phyloP scores from a whole-genome alignment of 2,888 invertebrate species.

The Drosophila neoperkinsi region DNA sequence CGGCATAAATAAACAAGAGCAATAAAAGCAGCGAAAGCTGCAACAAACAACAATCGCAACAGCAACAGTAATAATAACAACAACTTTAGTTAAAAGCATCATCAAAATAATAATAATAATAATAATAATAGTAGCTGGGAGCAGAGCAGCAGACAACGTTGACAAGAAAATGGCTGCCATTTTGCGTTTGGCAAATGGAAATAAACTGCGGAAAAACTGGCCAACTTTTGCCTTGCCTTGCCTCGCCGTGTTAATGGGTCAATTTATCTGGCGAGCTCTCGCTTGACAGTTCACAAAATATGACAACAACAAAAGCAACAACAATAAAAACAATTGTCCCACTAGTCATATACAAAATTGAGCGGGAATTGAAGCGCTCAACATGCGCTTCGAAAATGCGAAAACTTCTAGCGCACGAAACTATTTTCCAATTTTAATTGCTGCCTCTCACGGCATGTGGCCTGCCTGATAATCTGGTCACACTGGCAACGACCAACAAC shows the following conservation, averaged over 20 bases:
- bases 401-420: conserved; percentile 57
- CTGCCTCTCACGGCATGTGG: conserved; percentile 50
- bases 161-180: conserved; percentile 46
- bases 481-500: conserved; percentile 12
- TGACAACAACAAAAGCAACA: conserved; percentile 42
- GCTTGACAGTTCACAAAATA: conserved; percentile 69
- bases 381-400: conserved; percentile 43
- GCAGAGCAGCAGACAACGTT: conserved; percentile 24
- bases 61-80: conserved; percentile 33
- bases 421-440: conserved; percentile 73
- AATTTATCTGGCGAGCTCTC: conserved; percentile 66
- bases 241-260: conserved; percentile 69
- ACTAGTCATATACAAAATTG: conserved; percentile 25
- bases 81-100: conserved; percentile 17
- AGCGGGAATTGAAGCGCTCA: conserved; percentile 32
- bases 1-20: conserved; percentile 51
- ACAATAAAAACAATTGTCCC: conserved; percentile 12
- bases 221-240: conserved; percentile 60
- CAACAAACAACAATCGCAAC: conserved; percentile 6
- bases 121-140: conserved; percentile 12
- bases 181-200: conserved; percentile 56
- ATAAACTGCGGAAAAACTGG: conserved; percentile 47
- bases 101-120: conserved; percentile 31
- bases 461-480: conserved; percentile 23
- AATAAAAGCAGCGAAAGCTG: conserved; percentile 21